Percentiles rank a stretch among this genome's conserved stretches.
Conservation (phyloP, 2,113 vertebrate genomes). For the Solea senegalensis region DNA sequence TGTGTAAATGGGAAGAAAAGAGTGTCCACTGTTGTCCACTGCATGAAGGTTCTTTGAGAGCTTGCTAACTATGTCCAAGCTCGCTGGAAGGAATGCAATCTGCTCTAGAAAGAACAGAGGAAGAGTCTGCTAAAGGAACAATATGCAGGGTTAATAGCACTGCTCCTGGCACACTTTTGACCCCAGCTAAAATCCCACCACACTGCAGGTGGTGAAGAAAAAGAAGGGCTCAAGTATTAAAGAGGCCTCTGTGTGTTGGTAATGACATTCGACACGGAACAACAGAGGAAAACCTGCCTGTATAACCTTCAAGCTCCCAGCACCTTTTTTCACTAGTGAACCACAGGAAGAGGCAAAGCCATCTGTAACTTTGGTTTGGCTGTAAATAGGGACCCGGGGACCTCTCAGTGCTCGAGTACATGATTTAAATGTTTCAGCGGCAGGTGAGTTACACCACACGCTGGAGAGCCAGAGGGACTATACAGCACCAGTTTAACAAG, state of each 20-base stretch:
- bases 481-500: conserved; percentile 35
- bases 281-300: conserved; percentile 51
- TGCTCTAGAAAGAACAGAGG: conserved; percentile 55
- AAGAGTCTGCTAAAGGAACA: conserved; percentile 62
- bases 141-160: conserved; percentile 70
- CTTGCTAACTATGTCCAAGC: conserved; percentile 59
- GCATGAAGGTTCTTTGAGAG: conserved; percentile 57
- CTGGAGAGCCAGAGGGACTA: conserved; percentile 38
- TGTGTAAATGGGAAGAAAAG: conserved; percentile 50
- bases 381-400: conserved; percentile 34
- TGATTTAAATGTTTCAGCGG: conserved; percentile 60
- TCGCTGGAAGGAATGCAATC: conserved; percentile 65
- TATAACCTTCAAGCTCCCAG: conserved; percentile 41
- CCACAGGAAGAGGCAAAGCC: conserved; percentile 58
- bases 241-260: conserved; percentile 48
- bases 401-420: conserved; percentile 39
- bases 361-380: conserved; percentile 64
- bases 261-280: conserved; percentile 62
- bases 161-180: conserved; percentile 70
- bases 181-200: conserved; percentile 56
- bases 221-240: conserved; percentile 61
- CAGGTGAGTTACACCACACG: conserved; percentile 62
- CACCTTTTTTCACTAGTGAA: conserved; percentile 35
- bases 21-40: conserved; percentile 58
- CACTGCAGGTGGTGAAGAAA: conserved; percentile 67